These are phyloP conservation scores for Tenualosa ilisha DNA, from an alignment of 2,797 vertebrate species.

Conservation along the genomic window DNA sequence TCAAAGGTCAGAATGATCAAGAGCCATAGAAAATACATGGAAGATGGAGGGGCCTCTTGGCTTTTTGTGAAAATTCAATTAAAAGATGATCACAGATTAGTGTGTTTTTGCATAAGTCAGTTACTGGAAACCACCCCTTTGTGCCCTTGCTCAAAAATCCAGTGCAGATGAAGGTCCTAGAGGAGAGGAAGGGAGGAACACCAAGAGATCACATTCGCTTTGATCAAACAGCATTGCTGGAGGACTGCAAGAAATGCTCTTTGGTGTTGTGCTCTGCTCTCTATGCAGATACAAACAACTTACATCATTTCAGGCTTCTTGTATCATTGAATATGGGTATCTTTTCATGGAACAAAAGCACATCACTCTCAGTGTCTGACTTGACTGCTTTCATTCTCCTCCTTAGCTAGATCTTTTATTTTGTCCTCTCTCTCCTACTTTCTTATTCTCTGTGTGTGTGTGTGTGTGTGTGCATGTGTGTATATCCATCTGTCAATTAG, in stretches of 20 bases:
- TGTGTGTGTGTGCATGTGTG: no score
- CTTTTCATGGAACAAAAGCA: background rate
- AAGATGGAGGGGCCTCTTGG: background rate
- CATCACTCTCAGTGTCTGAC: background rate
- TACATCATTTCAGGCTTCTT: background rate
- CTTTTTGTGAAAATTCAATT: background rate
- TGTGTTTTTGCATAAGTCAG: background rate
- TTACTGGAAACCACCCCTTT: background rate
- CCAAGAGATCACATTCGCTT: background rate
- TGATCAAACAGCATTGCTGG: background rate
- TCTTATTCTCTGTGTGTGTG: background rate
- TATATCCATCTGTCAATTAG: slow-evolving; percentile 58
- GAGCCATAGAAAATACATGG: background rate
- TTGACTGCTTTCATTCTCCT: background rate
- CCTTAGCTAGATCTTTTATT: background rate
- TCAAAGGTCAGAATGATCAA: background rate
- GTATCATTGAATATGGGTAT: background rate
- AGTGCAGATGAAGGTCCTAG: background rate
- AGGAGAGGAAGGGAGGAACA: background rate
- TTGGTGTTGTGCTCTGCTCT: background rate
- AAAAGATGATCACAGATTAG: background rate
- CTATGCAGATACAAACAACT: background rate
- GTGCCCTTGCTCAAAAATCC: background rate
- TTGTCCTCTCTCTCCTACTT: background rate
- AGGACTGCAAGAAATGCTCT: background rate